Evolutionary conservation across 1,140 invertebrate species (phyloP), one percentile per base, ranked within the genome.

Genomic region (Cepaea nemoralis): DNA sequence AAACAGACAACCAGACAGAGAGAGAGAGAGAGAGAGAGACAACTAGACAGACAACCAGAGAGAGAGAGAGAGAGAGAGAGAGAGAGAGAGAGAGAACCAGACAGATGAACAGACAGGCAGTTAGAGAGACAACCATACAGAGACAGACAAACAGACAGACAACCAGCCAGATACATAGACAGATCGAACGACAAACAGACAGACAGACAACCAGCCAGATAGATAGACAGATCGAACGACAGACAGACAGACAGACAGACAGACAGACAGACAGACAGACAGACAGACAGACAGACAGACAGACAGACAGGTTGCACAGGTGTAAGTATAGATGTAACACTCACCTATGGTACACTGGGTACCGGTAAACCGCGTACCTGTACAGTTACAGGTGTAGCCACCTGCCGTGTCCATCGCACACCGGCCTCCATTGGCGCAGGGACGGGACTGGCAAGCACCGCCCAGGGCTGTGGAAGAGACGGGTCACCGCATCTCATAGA

Each of bases 181-280:
- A n/a, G n/a, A n/a, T n/a, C n/a, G n/a, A n/a, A n/a, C n/a, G n/a
- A n/a, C n/a, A n/a, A n/a, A n/a, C n/a, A n/a, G n/a, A n/a, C n/a
- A n/a, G n/a, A n/a, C n/a, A n/a, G n/a, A n/a, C n/a, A n/a, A n/a
- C n/a, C n/a, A n/a, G n/a, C n/a, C n/a, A n/a, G n/a, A n/a, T n/a
- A n/a, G n/a, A n/a, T n/a, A n/a, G n/a, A n/a, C n/a, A n/a, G n/a
- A n/a, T n/a, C n/a, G n/a, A n/a, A n/a, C n/a, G n/a, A n/a, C n/a
- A n/a, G n/a, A n/a, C n/a, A n/a, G n/a, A n/a, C 27, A 69, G 66
- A 69, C 27, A 69, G 66, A 69, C 27, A 69, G 66, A 69, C 27
- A 69, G 66, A 69, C 27, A 69, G 33, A 69, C 27, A 69, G 33
- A 16, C 66, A 69, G 14, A 69, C 14, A 69, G 14, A 69, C n/a